Evolutionary conservation across 2,888 invertebrate species (phyloP).

Genomic region (Alsophila aescularia): DNA sequence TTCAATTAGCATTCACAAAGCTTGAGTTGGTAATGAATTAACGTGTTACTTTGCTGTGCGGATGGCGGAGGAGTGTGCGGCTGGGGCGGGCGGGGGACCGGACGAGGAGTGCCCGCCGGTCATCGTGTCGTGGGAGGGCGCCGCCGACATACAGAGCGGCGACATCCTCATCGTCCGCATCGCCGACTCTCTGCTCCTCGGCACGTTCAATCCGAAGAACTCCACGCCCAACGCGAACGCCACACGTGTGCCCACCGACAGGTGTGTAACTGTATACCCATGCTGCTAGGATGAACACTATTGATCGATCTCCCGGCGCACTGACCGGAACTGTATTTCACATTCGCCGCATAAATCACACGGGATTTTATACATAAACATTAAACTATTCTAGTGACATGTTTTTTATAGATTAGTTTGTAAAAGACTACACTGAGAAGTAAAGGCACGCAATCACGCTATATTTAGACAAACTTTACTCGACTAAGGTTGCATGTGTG

Average conservation of each 20-base stretch:
- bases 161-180: slow-evolving; percentile 89
- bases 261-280: slow-evolving; percentile 50
- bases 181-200: slow-evolving; percentile 85
- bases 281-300: slow-evolving; percentile 24
- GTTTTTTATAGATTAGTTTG: slow-evolving; percentile 8
- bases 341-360: slow-evolving; percentile 23
- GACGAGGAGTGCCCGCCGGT: slow-evolving; percentile 83
- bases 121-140: slow-evolving; percentile 87
- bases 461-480: slow-evolving; percentile 23
- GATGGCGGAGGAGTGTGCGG: slow-evolving; percentile 75
- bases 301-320: slow-evolving; percentile 29
- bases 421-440: slow-evolving; percentile 5
- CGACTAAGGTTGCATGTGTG: slow-evolving; percentile 31
- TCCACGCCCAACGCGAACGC: slow-evolving; percentile 55
- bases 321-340: slow-evolving; percentile 26
- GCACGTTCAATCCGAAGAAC: slow-evolving; percentile 61
- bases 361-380: slow-evolving; percentile 6
- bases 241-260: slow-evolving; percentile 57
- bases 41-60: slow-evolving; percentile 62
- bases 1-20: slow-evolving; percentile 52
- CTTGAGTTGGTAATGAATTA: slow-evolving; percentile 58
- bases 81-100: slow-evolving; percentile 47
- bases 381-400: slow-evolving; percentile 1
- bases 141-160: slow-evolving; percentile 88
- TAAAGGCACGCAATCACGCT: slow-evolving; percentile 27